phyloP scores from a whole-genome alignment of 2,113 vertebrate genomes.

The Xerus inauris region DNA sequence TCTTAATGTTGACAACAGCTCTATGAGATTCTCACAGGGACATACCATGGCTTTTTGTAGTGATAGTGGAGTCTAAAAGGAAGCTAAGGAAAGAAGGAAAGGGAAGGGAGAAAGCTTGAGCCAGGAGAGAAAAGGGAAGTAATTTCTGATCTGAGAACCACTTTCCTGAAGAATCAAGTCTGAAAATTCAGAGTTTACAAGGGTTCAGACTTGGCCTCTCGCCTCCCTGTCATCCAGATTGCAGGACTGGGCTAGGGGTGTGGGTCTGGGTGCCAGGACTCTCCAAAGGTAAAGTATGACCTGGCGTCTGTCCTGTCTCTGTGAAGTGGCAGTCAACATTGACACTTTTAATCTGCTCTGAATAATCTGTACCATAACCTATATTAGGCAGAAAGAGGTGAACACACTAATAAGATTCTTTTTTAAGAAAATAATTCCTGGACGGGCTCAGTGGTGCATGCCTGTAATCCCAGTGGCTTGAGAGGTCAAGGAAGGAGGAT shows the following conservation, averaged over 20 bases:
- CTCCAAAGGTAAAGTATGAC: neutral
- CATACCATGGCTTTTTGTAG: neutral
- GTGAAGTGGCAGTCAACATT: neutral
- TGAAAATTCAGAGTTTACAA: neutral
- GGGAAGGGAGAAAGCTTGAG: neutral
- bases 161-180: neutral
- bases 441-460: neutral
- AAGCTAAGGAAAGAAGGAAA: neutral
- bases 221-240: neutral
- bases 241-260: neutral
- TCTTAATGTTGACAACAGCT: slow-evolving; percentile 3
- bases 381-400: neutral
- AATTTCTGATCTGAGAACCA: neutral
- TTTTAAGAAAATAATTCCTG: neutral
- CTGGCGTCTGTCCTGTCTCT: neutral
- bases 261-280: neutral
- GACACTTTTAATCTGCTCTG: neutral
- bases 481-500: too few relatives aligned
- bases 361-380: neutral
- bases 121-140: neutral
- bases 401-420: neutral
- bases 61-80: neutral
- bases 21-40: neutral
- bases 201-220: neutral
- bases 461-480: too few relatives aligned